Conservation (phyloP, 2,113 vertebrate genomes). For the Isurus oxyrinchus region DNA sequence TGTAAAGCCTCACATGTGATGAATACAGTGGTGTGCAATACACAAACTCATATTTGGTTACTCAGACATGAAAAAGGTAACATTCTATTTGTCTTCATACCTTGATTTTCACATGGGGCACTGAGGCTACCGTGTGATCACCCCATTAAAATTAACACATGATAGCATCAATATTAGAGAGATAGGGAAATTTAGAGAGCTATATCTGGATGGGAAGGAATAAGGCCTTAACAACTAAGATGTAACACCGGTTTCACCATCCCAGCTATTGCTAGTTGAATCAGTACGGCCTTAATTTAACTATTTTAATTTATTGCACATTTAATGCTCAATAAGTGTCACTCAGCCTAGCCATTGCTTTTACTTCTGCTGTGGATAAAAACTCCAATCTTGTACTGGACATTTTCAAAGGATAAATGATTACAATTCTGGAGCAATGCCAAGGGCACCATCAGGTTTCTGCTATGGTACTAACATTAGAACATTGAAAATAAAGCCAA, state of each 20-base stretch:
- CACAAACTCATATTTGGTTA: too few relatives aligned
- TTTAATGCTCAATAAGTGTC: background rate
- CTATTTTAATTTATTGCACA: background rate
- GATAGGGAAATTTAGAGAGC: background rate
- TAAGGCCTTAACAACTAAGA: background rate
- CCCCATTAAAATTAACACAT: background rate
- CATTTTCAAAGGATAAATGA: background rate
- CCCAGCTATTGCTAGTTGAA: background rate
- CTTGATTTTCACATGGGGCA: too few relatives aligned
- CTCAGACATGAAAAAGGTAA: too few relatives aligned
- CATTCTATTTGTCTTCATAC: too few relatives aligned
- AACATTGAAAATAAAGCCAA: background rate
- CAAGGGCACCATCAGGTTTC: background rate
- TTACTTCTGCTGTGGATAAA: background rate
- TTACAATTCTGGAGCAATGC: background rate
- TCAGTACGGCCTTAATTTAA: background rate
- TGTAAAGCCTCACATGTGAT: too few relatives aligned
- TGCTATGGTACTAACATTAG: background rate
- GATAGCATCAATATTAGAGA: background rate
- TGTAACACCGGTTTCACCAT: background rate
- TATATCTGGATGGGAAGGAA: background rate
- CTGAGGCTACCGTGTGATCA: background rate
- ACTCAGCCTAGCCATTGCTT: background rate
- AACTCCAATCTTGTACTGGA: background rate
- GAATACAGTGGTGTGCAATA: too few relatives aligned